Evolutionary conservation across 2,888 invertebrate genomes (phyloP).

Genomic region (Dryocosmus kuriphilus): DNA sequence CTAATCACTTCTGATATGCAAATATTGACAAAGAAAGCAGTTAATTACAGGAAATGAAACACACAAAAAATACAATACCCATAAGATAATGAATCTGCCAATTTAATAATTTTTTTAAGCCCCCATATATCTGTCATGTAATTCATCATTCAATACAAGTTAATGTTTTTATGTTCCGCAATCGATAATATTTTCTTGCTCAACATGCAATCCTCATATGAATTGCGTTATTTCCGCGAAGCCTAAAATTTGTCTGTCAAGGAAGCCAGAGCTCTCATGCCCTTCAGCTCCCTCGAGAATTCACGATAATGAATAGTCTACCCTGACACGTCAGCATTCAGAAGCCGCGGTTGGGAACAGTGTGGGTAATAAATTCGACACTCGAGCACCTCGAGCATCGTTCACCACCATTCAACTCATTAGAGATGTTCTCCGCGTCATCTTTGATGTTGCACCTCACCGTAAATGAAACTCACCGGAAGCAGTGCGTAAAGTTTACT

Average conservation of each 20-base stretch:
- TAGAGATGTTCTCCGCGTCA: conserved; percentile 71
- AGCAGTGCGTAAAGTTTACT: conserved; percentile 58
- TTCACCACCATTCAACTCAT: conserved; percentile 73
- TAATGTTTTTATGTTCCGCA: too few relatives aligned
- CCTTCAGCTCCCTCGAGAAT: conserved; percentile 3
- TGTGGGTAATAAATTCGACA: conserved; percentile 71
- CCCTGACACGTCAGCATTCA: conserved; percentile 52
- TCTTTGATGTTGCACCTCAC: conserved; percentile 72
- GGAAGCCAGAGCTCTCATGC: conserved; percentile 12
- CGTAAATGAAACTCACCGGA: conserved; percentile 67
- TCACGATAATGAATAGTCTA: conserved; percentile 60
- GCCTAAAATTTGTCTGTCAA: neutral
- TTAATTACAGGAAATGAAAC: too few relatives aligned
- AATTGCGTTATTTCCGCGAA: neutral
- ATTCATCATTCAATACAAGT: too few relatives aligned
- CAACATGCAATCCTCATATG: neutral
- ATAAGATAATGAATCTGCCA: too few relatives aligned
- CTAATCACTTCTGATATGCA: too few relatives aligned
- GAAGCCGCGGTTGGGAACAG: conserved; percentile 54
- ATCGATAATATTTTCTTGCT: neutral
- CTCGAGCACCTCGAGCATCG: conserved; percentile 61
- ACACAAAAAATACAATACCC: too few relatives aligned
- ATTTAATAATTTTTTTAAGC: too few relatives aligned
- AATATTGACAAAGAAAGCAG: too few relatives aligned
- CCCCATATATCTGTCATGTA: too few relatives aligned